phyloP scores from a whole-genome alignment of 1,140 invertebrate genomes.

The Brachionus rotundiformis region DNA sequence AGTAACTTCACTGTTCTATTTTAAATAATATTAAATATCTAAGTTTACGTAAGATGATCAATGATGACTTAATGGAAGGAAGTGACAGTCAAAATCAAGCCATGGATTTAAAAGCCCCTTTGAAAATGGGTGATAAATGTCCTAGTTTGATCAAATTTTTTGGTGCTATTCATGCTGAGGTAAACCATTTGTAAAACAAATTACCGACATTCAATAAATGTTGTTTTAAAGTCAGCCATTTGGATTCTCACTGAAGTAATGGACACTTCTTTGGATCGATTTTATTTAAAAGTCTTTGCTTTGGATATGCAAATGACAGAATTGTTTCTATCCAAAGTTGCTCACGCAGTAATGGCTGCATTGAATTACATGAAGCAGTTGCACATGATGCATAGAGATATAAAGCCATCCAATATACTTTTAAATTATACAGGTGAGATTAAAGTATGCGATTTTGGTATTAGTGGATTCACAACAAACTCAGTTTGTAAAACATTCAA shows the following conservation, averaged over 20 bases:
- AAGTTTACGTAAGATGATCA: background rate
- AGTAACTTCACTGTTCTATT: too few relatives aligned
- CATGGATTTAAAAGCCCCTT: slow-evolving; percentile 32
- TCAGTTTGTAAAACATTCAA: slow-evolving; percentile 34
- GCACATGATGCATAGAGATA: slow-evolving; percentile 66
- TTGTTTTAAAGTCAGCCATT: slow-evolving; percentile 12
- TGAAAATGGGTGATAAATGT: slow-evolving; percentile 28
- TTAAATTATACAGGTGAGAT: slow-evolving; percentile 64
- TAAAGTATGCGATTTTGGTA: slow-evolving; percentile 66
- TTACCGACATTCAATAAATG: too few relatives aligned
- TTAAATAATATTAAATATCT: too few relatives aligned
- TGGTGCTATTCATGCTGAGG: slow-evolving; percentile 31
- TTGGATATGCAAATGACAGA: slow-evolving; percentile 56
- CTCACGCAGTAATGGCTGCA: slow-evolving; percentile 62
- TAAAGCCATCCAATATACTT: slow-evolving; percentile 66
- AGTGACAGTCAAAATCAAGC: background rate
- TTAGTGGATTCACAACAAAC: slow-evolving; percentile 55
- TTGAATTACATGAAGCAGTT: slow-evolving; percentile 64
- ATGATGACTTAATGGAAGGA: slow-evolving; percentile 12
- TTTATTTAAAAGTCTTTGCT: slow-evolving; percentile 10
- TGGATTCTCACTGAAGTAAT: slow-evolving; percentile 43
- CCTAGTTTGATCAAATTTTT: slow-evolving; percentile 9
- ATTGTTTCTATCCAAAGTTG: slow-evolving; percentile 59
- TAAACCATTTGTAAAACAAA: background rate
- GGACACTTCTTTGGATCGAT: slow-evolving; percentile 43